These are phyloP conservation scores for Eupithecia abbreviata DNA, from an alignment of 2,888 invertebrate species.

Conservation along the genomic window DNA sequence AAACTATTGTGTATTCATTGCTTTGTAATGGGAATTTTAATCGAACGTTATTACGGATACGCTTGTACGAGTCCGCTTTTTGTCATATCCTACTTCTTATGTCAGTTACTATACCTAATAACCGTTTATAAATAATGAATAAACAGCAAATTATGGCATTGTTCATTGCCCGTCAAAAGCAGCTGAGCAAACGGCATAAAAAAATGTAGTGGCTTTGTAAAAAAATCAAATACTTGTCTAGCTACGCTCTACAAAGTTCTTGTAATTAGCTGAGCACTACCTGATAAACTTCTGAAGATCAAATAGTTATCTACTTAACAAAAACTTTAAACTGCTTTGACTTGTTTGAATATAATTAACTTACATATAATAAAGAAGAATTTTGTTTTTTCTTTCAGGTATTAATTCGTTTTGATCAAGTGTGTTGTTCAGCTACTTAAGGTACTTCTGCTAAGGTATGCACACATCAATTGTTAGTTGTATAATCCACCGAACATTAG, in stretches of 20 bases:
- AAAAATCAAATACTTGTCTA: not conserved
- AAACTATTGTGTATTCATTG: conserved; percentile 57
- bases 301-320: not conserved
- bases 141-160: conserved; percentile 5
- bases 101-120: conserved; percentile 19
- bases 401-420: not conserved
- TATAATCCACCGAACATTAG: conserved; percentile 43
- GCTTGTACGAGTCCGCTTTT: conserved; percentile 33
- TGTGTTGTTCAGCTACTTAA: not conserved
- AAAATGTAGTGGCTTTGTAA: not conserved
- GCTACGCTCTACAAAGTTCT: not conserved
- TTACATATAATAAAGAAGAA: not conserved
- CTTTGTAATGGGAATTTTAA: conserved; percentile 49
- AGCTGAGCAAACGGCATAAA: not conserved
- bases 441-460: not conserved
- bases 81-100: conserved; percentile 25
- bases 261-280: not conserved
- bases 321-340: not conserved
- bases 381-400: not conserved
- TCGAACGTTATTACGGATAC: conserved; percentile 49
- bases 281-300: not conserved
- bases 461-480: conserved; percentile 13
- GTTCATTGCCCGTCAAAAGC: conserved; percentile 11
- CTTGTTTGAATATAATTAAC: not conserved
- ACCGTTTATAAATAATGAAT: conserved; percentile 22